Base-by-base conservation (phyloP, 2,113 vertebrate species). In the Sardina pilchardus region DNA sequence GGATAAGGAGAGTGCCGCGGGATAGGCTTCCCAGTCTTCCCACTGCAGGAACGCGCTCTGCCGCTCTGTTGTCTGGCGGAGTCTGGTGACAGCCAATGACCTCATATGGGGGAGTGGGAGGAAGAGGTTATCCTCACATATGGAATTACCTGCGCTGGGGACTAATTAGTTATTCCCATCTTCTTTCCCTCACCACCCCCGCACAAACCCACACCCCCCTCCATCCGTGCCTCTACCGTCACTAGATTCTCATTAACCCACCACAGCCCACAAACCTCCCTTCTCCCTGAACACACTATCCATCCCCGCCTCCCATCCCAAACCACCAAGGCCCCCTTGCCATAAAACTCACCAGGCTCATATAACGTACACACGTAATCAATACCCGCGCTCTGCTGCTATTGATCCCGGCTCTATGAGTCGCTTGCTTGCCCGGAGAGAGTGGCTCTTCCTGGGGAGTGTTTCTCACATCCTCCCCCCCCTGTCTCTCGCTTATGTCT, bases 291-390 rank as follows among this genome's bases (percentile, higher is more conserved):
- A 75, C 67, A 75, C 50, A 16, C 30, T 36, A 47, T 47, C 45
- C 56, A 44, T 17, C 45, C 44, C 9, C 85, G 39, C 75, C 81
- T 14, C 42, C 56, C 48, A 85, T 78, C 83, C 82, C 89, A 87
- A 89, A 89, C 90, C 86, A 30, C 63, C 63, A 71, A 59, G 56
- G 56, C 56, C 56, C 63, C 26, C 63, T 71, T 10, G 30, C 67
- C 67, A 75, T 75, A 75, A 67, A 75, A 36, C 86, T 89, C 85
- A 87, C 90, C 89, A 85, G 82, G 81, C 90, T 89, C 86, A 91
- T 92, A 92, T 94, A 92, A 93, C 89, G 92, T 91, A 92, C 93
- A 91, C 87, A 84, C 89, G 90, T 93, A 90, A 94, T 94, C 94
- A 93, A 94, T 95, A 93, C 83, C 48, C 44, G 86, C 91, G 86